Base-by-base conservation (phyloP, 2,888 invertebrate genomes). In the Thelaira solivaga region DNA sequence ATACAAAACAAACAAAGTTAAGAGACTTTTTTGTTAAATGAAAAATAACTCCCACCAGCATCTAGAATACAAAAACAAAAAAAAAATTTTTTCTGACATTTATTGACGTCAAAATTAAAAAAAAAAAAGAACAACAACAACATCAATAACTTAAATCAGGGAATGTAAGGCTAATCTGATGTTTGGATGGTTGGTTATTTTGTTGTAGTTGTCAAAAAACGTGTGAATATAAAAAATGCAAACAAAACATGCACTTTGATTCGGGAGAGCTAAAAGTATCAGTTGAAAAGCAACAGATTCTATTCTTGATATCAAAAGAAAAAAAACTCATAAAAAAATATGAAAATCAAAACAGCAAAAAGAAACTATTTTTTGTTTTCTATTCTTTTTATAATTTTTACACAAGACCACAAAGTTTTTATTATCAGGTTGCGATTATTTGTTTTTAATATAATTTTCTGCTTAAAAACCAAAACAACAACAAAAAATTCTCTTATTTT, bases 51-150 rank as follows among this genome's bases (percentile, higher is more conserved):
- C 72, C 68, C 72, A 72, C 41, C 57, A 67, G 39, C 11, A 1
- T 24, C 18, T n/a, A 18, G 10, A 61, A 22, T 49, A 18, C 34
- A 34, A n/a, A 64, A 49, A 34, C 68, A 36, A 84, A 83, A 84
- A n/a, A n/a, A n/a, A n/a, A n/a, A n/a, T n/a, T n/a, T 83, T 77
- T 81, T 82, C 82, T 83, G 80, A 84, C 84, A 86, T 87, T 86
- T 86, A 85, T 86, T 84, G 84, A 86, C 85, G 84, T 86, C 85
- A 86, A 87, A 85, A 86, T 85, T 45, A 11, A 47, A 53, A 34
- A 29, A 10, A 34, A 34, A 24, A 51, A 31, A 71, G 16, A 22
- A 53, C 57, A 72, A 49, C 31, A 73, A 43, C 43, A 39, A 65
- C 55, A 74, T 62, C 20, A 67, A 36, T n/a, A n/a, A 53, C 57